Evolutionary conservation across 2,797 vertebrate species (phyloP).

Genomic region (Xyrichtys novacula): DNA sequence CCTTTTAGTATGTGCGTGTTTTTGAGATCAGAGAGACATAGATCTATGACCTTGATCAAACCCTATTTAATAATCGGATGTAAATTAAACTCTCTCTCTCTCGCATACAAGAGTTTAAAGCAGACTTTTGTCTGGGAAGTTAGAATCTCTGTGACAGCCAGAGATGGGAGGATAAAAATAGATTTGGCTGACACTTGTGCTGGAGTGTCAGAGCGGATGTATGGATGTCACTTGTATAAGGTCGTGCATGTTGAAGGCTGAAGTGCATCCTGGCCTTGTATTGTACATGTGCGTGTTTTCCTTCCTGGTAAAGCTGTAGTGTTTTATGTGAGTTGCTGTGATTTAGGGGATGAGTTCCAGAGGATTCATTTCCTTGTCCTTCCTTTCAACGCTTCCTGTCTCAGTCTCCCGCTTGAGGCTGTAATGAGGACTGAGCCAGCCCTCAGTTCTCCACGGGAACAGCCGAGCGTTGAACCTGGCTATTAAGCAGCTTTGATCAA

Average conservation of each 20-base stretch:
- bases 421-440: constrained; percentile 55
- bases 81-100: too few relatives aligned
- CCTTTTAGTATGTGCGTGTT: too few relatives aligned
- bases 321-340: constrained; percentile 20
- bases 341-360: constrained; percentile 49
- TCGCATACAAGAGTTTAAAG: background rate
- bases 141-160: constrained; percentile 10
- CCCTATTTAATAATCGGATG: background rate
- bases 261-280: background rate
- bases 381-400: constrained; percentile 42
- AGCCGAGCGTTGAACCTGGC: constrained; percentile 46
- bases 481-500: constrained; percentile 65
- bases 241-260: background rate
- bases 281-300: background rate
- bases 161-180: constrained; percentile 16
- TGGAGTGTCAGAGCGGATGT: background rate
- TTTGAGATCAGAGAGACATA: too few relatives aligned
- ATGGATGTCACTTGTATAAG: background rate
- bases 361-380: constrained; percentile 53
- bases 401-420: constrained; percentile 48
- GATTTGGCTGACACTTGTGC: background rate
- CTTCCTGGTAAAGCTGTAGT: constrained; percentile 1
- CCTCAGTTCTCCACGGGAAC: constrained; percentile 37
- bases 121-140: constrained; percentile 3
- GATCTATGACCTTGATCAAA: background rate